Evolutionary conservation across 2,113 vertebrate species (phyloP).

Genomic region (Megaceryle maxima): DNA sequence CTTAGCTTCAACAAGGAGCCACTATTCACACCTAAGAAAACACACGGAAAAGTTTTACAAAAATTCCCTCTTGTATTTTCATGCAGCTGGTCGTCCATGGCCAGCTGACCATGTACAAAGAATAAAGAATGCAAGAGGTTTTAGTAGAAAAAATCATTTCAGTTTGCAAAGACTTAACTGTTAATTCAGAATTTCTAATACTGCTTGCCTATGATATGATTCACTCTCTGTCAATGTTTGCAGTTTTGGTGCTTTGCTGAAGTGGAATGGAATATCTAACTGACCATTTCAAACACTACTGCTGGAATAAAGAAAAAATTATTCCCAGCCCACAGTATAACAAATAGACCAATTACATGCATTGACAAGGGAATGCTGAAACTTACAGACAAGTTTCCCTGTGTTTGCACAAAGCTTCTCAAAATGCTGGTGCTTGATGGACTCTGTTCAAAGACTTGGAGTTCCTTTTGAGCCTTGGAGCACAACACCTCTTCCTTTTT

Average conservation of each 20-base stretch:
- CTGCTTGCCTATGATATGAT: not conserved
- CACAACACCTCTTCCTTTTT: not conserved
- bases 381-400: not conserved
- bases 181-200: not conserved
- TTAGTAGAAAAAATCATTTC: not conserved
- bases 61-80: not conserved
- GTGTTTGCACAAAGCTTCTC: not conserved
- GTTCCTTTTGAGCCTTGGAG: not conserved
- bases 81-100: not conserved
- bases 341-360: not conserved
- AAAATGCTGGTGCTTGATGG: not conserved
- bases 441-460: not conserved
- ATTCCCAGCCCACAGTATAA: not conserved
- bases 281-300: not conserved
- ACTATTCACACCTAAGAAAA: not conserved
- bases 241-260: not conserved
- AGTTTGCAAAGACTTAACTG: not conserved
- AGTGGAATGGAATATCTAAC: not conserved
- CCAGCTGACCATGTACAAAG: not conserved
- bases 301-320: not conserved
- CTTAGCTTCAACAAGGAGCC: not conserved
- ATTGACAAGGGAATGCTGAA: accelerated
- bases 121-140: not conserved
- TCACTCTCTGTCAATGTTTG: not conserved
- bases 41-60: not conserved